phyloP scores from a whole-genome alignment of 2,113 vertebrate genomes.

The Eurystomus gularis region DNA sequence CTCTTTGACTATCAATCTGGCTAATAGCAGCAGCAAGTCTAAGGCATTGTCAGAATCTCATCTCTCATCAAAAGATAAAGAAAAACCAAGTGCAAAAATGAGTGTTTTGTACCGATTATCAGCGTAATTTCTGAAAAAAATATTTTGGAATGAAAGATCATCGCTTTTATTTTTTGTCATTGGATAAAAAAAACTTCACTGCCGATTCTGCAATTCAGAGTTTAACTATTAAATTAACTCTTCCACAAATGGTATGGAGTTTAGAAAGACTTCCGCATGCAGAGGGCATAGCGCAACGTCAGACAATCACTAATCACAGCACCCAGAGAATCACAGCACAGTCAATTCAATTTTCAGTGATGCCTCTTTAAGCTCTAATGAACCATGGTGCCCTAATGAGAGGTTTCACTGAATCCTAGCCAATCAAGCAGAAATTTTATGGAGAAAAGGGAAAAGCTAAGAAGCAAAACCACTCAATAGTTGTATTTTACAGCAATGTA shows the following conservation, averaged over 20 bases:
- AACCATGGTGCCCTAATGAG: conserved; percentile 75
- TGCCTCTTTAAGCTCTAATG: conserved; percentile 75
- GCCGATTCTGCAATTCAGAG: background rate
- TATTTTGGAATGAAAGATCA: background rate
- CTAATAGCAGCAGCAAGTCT: background rate
- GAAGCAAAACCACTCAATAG: conserved; percentile 42
- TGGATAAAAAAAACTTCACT: background rate
- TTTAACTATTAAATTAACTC: conserved; percentile 13
- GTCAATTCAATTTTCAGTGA: conserved; percentile 73
- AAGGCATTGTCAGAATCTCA: background rate
- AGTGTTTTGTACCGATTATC: background rate
- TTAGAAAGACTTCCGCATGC: background rate
- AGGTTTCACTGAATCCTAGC: conserved; percentile 70
- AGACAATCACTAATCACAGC: conserved; percentile 19
- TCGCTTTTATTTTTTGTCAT: background rate
- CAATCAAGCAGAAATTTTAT: conserved; percentile 66
- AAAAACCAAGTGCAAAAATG: background rate
- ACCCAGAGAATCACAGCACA: conserved; percentile 43
- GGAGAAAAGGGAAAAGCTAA: conserved; percentile 59
- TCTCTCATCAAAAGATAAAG: background rate
- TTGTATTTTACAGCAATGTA: conserved; percentile 23
- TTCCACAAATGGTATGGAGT: background rate
- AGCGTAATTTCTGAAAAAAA: background rate
- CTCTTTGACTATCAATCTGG: background rate
- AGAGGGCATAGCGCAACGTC: conserved; percentile 27